phyloP scores from a whole-genome alignment of 2,888 invertebrate genomes.

The Lissonota sp. region DNA sequence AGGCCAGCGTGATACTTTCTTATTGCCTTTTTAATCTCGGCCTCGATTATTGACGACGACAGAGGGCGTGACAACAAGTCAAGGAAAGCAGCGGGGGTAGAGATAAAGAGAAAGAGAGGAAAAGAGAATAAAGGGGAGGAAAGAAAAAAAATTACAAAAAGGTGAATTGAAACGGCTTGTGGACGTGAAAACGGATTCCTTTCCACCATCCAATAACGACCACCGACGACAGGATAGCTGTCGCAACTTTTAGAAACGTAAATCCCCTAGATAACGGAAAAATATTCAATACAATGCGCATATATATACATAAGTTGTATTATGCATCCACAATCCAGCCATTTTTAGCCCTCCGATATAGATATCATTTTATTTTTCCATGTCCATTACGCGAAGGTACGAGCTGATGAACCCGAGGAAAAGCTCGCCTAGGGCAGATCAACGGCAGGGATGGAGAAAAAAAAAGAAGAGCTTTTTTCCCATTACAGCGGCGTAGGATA shows the following conservation, averaged over 20 bases:
- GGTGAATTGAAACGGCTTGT: not conserved
- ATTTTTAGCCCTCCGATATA: not conserved
- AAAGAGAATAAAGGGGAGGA: not conserved
- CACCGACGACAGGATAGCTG: not conserved
- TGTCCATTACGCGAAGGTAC: not conserved
- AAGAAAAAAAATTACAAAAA: not conserved
- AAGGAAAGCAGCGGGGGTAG: not conserved
- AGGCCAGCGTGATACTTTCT: slow-evolving; percentile 13
- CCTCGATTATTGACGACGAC: slow-evolving; percentile 36
- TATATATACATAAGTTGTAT: not conserved
- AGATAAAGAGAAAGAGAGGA: slow-evolving; percentile 9
- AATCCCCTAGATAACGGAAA: not conserved
- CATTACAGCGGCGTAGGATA: slow-evolving; percentile 19
- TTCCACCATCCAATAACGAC: slow-evolving; percentile 45
- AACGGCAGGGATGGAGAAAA: not conserved
- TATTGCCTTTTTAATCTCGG: slow-evolving; percentile 40
- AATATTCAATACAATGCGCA: not conserved
- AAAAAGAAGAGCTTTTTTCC: slow-evolving; percentile 11
- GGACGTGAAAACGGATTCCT: not conserved
- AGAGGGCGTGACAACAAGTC: not conserved
- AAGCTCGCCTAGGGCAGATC: not conserved
- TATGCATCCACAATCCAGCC: not conserved
- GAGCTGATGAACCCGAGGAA: slow-evolving; percentile 17
- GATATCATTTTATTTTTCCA: no score
- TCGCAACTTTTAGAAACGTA: not conserved